Evolutionary conservation across 2,888 invertebrate species (phyloP), one percentile per base, ranked within the genome.

Genomic region (Gymnocheta viridis): DNA sequence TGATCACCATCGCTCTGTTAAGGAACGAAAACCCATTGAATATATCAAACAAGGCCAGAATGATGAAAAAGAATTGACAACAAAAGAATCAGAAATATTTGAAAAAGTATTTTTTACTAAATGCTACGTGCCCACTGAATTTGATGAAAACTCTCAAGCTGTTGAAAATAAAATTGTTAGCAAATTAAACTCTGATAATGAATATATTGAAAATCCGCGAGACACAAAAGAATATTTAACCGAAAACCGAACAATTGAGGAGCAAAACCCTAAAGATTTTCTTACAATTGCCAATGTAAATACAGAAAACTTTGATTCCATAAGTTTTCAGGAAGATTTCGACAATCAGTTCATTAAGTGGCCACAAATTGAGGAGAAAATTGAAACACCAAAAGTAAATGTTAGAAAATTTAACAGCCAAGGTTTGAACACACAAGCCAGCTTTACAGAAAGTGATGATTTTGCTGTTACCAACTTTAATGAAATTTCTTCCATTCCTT

Each of bases 291-390:
- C 12, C n/a, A n/a, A n/a, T n/a, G n/a, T n/a, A n/a, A n/a, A n/a
- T n/a, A n/a, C n/a, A 0, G 22, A 60, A 14, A 17, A n/a, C 27
- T 24, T 67, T 35, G 56, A 77, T 17, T 12, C 32, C n/a, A n/a
- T 27, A 6, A 60, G 41, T 51, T 29, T 49, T 2, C 10, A 5
- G 22, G 70, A 79, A 24, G 67, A 67, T 32, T 66, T 67, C 5
- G 79, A 80, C 4, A 62, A 14, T 56, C 70, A 79, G n/a, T 70
- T 56, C 17, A n/a, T 0, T 6, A 60, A 14, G 19, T 81, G 81
- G 74, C 74, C 81, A 44, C 81, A 81, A 44, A 74, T 69, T 62
- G 60, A 67, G 9, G 81, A 81, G 49, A 60, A 81, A 74, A 69
- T 74, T 7, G 74, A 81, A 69, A 81, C 60, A 0, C 81, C 81